Evolutionary conservation across 2,888 invertebrate genomes (phyloP), one percentile per base, ranked within the genome.

Genomic region (Cataglyphis albicans): DNA sequence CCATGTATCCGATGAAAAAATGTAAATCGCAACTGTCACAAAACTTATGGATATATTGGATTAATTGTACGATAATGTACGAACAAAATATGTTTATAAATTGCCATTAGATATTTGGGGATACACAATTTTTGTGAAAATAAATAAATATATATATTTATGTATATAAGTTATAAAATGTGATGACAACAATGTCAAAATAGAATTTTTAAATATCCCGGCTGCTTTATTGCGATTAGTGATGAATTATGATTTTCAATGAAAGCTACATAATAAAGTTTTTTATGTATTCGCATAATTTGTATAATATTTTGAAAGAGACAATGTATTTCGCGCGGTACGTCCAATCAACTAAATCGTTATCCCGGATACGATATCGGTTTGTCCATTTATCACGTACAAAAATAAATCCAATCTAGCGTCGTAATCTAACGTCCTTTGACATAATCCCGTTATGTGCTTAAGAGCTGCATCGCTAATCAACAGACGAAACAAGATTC

Each of bases 361-460:
- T 18, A 52, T 76, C 7, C 1, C 41, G 41, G 12, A 32, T 68
- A 59, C 57, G 18, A 78, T 78, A 38, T 78, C 32, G 68, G 57
- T 44, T 32, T 44, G 70, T 32, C 44, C 70, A 59, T 78, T 68
- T 67, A 65, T 78, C 70, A 59, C 9, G n/a, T 2, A 29, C 72
- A 12, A 78, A 78, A 70, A 78, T 78, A 59, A 44, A 78, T 59
- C 29, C 21, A 57, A 44, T 67, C 32, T 32, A 70, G n/a, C 32
- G 18, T 55, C 32, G 18, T 55, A 52, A 52, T 44, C 41, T 25
- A 44, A 57, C 41, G 59, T 72, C 59, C 32, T 59, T 72, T 59
- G 59, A 44, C 21, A n/a, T 52, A 52, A 59, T 78, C 57, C 78
- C 78, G 76, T 78, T 68, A 78, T 57, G 21, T n/a, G 70, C 18